Base-by-base conservation (phyloP, 2,888 invertebrate species). In the Philaethria dido region DNA sequence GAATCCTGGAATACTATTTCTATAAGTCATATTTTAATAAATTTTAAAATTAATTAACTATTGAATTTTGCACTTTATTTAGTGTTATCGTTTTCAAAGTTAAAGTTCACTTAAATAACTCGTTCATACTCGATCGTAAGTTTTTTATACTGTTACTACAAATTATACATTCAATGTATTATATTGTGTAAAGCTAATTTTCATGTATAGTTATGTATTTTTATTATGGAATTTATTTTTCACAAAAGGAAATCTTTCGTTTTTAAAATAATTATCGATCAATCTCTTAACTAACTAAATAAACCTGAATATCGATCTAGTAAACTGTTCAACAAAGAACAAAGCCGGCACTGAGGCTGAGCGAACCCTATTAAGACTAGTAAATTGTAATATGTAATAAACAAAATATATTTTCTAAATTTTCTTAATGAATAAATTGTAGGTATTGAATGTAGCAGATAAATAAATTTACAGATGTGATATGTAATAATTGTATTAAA, bases 1-100 rank as follows among this genome's bases (percentile, higher is more conserved):
- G 57, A 61, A 57, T 62, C 52, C 25, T 64, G 11, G 47, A 64
- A 68, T 55, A 55, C 48, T 68, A 55, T 59, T 62, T 66, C 55
- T 36, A 61, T 45, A 54, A 69, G 54, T 62, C 65, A 68, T 63
- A 66, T 64, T 54, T 57, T 64, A 60, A 62, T 62, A 52, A 18
- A 25, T 54, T 60, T 65, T 42, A 25, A 36, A 48, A 36, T 33
- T 44, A 39, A 42, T 16, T 57, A 22, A n/a, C 8, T 57, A 39
- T 39, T 22, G 2, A 42, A 22, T 22, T 22, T 57, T 22, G 42
- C 4, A 55, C n/a, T 9, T 20, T 39, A 55, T n/a, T 22, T n/a
- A 2, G 14, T 20, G 20, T 36, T 39, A 20, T 0, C 18, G 14
- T 20, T 18, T 55, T 20, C 14, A 11, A 22, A 22, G 13, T 47